These are phyloP conservation scores for Oriolus oriolus DNA, from an alignment of 2,113 vertebrate genomes.

Conservation along the genomic window DNA sequence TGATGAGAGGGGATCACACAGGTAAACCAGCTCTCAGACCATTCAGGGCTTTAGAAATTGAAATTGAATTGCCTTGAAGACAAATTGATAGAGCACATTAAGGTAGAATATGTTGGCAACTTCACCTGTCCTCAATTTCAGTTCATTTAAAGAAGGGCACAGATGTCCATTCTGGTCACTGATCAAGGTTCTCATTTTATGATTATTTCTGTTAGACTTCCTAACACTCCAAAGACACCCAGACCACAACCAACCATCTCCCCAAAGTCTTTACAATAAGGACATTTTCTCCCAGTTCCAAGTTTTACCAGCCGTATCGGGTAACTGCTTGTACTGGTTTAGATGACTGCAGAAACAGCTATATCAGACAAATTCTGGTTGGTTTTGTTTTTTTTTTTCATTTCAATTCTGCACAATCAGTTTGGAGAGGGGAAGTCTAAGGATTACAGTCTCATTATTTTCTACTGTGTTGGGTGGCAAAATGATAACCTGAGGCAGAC, in stretches of 20 bases:
- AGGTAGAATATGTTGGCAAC: not conserved
- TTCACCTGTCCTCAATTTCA: not conserved
- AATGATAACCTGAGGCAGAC: conserved; percentile 11
- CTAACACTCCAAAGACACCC: not conserved
- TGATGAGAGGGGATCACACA: not conserved
- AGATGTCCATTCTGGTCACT: not conserved
- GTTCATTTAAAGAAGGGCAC: not conserved
- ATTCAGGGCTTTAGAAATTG: not conserved
- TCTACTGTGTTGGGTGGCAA: not conserved
- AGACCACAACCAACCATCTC: not conserved
- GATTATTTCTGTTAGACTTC: not conserved
- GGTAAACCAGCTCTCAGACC: not conserved
- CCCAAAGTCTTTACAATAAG: not conserved
- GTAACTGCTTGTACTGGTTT: not conserved
- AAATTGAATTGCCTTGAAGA: not conserved
- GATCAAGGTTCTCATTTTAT: not conserved
- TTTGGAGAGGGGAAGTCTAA: not conserved
- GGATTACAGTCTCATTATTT: not conserved
- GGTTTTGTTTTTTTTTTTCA: not conserved
- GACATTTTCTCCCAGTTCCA: not conserved
- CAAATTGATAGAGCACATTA: not conserved
- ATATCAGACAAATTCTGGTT: not conserved
- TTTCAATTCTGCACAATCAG: not conserved
- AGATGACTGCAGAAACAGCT: not conserved
- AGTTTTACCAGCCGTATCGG: not conserved